Conservation (phyloP, 2,888 invertebrate genomes). For the Sinotaia quadrata region DNA sequence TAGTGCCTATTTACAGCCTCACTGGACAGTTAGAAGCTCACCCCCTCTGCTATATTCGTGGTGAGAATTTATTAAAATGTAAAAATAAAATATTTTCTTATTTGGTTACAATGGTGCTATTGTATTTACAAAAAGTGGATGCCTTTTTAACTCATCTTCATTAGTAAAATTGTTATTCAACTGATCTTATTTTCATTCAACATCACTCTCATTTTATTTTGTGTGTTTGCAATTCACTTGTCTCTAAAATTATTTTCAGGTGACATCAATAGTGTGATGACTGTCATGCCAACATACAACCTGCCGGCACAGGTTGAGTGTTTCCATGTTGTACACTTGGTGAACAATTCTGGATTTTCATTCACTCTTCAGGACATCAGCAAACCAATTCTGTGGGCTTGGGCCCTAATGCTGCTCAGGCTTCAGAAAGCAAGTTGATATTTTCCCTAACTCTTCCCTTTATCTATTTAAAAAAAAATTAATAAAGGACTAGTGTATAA, state of each 20-base stretch:
- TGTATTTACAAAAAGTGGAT: too few species aligned
- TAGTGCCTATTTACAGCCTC: slow-evolving; percentile 22
- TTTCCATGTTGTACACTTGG: slow-evolving; percentile 18
- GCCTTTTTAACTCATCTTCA: too few species aligned
- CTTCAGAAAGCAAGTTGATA: slow-evolving; percentile 19
- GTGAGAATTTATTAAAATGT: slow-evolving; percentile 26
- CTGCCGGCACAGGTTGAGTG: slow-evolving; percentile 23
- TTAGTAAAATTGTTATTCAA: background rate
- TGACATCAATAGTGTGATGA: slow-evolving; percentile 28
- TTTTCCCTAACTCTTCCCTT: too few species aligned
- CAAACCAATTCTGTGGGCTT: slow-evolving; percentile 10
- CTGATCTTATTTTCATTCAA: background rate
- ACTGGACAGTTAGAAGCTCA: slow-evolving; percentile 27
- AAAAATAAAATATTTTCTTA: background rate
- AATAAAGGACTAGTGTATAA: too few species aligned
- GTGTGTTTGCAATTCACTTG: background rate
- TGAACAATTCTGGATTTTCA: slow-evolving; percentile 14
- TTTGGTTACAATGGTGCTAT: background rate
- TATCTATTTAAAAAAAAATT: too few species aligned
- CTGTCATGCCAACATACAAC: slow-evolving; percentile 19
- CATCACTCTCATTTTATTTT: background rate
- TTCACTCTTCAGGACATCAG: background rate
- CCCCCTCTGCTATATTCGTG: slow-evolving; percentile 42
- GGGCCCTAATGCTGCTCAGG: slow-evolving; percentile 17
- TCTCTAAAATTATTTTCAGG: slow-evolving; percentile 2